Evolutionary conservation across 2,888 invertebrate species (phyloP).

Genomic region (Gandaritis pyraliata): DNA sequence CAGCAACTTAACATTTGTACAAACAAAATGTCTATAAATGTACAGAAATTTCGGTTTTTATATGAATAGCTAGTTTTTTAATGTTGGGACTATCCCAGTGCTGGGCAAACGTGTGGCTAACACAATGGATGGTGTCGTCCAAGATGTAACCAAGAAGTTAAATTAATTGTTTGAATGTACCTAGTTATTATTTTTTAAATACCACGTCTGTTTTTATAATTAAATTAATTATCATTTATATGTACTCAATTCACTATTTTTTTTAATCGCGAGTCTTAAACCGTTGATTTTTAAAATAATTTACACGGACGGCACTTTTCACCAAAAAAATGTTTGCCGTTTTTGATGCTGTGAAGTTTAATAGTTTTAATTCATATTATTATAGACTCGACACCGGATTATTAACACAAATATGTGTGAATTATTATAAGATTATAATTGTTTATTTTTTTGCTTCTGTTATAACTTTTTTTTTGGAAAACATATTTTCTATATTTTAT

Average conservation of each 20-base stretch:
- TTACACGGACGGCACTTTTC: conserved; percentile 23
- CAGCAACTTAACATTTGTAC: conserved; percentile 11
- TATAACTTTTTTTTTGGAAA: conserved; percentile 13
- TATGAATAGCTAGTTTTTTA: conserved; percentile 29
- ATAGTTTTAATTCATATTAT: conserved; percentile 13
- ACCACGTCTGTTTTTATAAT: not conserved
- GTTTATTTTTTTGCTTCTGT: conserved; percentile 15
- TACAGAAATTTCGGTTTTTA: conserved; percentile 31
- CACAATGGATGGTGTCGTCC: conserved; percentile 23
- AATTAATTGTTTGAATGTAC: not conserved
- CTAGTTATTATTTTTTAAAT: not conserved
- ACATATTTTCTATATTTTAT: conserved; percentile 7
- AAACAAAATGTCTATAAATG: conserved; percentile 33
- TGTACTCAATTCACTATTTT: too few relatives aligned
- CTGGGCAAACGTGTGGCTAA: conserved; percentile 30
- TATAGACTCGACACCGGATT: conserved; percentile 21
- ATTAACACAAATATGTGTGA: conserved; percentile 3
- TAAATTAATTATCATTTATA: not conserved
- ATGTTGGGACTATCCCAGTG: conserved; percentile 33
- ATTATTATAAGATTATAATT: conserved; percentile 11
- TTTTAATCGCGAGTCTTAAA: too few relatives aligned
- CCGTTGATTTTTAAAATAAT: not conserved
- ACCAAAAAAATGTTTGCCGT: conserved; percentile 35
- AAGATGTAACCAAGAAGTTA: conserved; percentile 1
- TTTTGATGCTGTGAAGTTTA: conserved; percentile 39